These are phyloP conservation scores for Sylvicola cinctus DNA, from an alignment of 2,888 invertebrate species.

Conservation along the genomic window DNA sequence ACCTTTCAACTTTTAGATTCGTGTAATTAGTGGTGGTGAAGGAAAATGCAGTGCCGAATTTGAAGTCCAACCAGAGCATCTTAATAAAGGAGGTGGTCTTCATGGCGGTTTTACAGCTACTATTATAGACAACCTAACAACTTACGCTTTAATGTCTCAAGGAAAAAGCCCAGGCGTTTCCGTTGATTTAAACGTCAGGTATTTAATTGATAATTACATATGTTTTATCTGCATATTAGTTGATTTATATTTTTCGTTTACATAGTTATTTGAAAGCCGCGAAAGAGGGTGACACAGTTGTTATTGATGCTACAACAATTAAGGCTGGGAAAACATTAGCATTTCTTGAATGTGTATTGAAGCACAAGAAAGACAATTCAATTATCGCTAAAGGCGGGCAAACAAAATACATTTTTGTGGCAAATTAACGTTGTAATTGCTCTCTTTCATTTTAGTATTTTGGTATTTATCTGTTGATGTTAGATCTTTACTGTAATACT, in stretches of 20 bases:
- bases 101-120: constrained; percentile 78
- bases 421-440: neutral
- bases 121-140: constrained; percentile 48
- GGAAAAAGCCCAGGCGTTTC: constrained; percentile 53
- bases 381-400: constrained; percentile 67
- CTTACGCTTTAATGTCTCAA: constrained; percentile 52
- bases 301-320: constrained; percentile 56
- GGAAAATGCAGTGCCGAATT: constrained; percentile 59
- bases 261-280: constrained; percentile 58
- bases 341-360: constrained; percentile 59
- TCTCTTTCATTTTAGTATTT: too few species aligned
- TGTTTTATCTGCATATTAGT: neutral
- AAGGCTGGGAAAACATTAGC: constrained; percentile 62
- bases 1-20: constrained; percentile 23
- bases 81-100: constrained; percentile 52
- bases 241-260: too few species aligned
- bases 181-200: constrained; percentile 65
- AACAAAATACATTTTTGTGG: constrained; percentile 43
- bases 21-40: constrained; percentile 31
- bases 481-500: too few species aligned
- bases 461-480: too few species aligned
- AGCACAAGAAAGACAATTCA: constrained; percentile 48
- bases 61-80: constrained; percentile 57
- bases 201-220: constrained; percentile 19
- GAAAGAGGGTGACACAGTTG: constrained; percentile 52